These are phyloP conservation scores for Rhopilema esculentum DNA, from an alignment of 30 jellyfish, hydroid and myxozoan genomes.

Conservation along the genomic window DNA sequence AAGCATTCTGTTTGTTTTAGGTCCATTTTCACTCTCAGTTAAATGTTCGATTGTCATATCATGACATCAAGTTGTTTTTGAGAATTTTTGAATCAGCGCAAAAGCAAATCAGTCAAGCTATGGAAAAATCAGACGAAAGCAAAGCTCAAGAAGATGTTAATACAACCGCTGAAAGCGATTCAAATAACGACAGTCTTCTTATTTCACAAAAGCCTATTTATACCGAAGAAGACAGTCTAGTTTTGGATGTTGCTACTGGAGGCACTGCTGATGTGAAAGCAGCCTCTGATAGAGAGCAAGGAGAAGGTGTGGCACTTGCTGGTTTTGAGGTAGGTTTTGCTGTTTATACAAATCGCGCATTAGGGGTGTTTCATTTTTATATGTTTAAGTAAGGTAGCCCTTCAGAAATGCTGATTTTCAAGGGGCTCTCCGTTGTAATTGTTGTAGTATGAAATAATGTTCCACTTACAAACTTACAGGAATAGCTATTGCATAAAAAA, in stretches of 20 bases:
- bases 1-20: slow-evolving; percentile 28
- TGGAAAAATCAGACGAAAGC: slow-evolving; percentile 54
- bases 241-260: background rate
- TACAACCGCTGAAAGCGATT: background rate
- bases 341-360: background rate
- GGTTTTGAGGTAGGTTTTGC: slow-evolving; percentile 49
- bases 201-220: slow-evolving; percentile 56
- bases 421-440: too few relatives aligned
- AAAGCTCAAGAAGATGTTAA: background rate
- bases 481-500: too few relatives aligned
- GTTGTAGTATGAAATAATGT: too few relatives aligned
- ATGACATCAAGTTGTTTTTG: slow-evolving; percentile 88
- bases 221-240: slow-evolving; percentile 42
- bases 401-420: too few relatives aligned
- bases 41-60: slow-evolving; percentile 87
- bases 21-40: slow-evolving; percentile 88
- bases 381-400: background rate
- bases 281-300: slow-evolving; percentile 1
- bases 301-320: slow-evolving; percentile 41
- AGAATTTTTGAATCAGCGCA: slow-evolving; percentile 84
- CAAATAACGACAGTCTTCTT: slow-evolving; percentile 11
- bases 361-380: background rate
- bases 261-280: slow-evolving; percentile 1
- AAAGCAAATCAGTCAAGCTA: slow-evolving; percentile 64
- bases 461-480: too few relatives aligned